These are phyloP conservation scores for Loripinus fragilis DNA, from an alignment of 2,888 invertebrate genomes.

Conservation along the genomic window DNA sequence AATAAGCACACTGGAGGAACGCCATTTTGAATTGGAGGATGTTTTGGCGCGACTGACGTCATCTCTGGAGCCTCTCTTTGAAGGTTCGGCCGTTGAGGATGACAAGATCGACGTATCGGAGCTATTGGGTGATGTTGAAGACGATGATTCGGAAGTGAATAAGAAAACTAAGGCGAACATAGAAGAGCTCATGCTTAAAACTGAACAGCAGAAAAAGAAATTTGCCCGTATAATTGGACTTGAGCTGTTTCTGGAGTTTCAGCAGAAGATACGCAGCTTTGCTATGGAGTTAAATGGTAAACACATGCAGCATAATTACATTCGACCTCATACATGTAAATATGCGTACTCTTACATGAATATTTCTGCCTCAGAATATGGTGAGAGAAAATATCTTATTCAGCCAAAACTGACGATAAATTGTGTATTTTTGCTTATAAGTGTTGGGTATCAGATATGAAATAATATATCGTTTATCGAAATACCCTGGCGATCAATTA, in stretches of 20 bases:
- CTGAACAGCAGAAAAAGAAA: background rate
- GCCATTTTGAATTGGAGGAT: slow-evolving; percentile 56
- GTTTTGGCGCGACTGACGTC: slow-evolving; percentile 46
- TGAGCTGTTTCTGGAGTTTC: slow-evolving; percentile 55
- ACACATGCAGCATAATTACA: no score
- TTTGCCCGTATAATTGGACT: slow-evolving; percentile 31
- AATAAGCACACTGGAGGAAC: slow-evolving; percentile 45
- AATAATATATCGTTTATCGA: no score
- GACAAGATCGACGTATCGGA: background rate
- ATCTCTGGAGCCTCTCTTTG: slow-evolving; percentile 33
- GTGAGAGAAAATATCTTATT: no score
- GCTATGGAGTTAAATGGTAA: slow-evolving; percentile 57
- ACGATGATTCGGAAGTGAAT: background rate
- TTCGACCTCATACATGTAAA: no score
- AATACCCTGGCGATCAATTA: no score
- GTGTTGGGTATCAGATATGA: no score
- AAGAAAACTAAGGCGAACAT: background rate
- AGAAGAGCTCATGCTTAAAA: background rate
- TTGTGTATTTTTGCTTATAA: no score
- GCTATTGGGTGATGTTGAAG: background rate
- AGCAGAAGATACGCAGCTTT: slow-evolving; percentile 48
- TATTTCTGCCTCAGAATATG: no score
- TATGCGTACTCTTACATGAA: no score
- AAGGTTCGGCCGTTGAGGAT: background rate
- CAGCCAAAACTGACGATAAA: no score